Conservation (phyloP, 2,888 invertebrate species). For the Esperia sulphurella region DNA sequence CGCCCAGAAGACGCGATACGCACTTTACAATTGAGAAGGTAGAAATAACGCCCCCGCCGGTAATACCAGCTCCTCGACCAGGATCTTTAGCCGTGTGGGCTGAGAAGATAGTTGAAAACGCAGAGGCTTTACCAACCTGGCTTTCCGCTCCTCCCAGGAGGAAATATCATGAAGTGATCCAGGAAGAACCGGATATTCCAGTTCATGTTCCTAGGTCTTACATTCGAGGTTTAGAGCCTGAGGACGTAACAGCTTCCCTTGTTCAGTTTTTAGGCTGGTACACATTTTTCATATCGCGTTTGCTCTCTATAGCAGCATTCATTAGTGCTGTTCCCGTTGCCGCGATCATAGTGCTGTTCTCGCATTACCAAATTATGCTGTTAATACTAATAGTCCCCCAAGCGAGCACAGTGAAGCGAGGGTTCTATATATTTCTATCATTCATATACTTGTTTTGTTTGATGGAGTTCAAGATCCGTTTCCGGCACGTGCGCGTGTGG, state of each 20-base stretch:
- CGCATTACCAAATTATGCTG: conserved; percentile 84
- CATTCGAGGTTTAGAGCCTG: conserved; percentile 84
- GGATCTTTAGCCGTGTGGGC: conserved; percentile 66
- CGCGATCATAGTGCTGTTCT: conserved; percentile 77
- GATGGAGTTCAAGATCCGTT: conserved; percentile 89
- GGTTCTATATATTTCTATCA: conserved; percentile 85
- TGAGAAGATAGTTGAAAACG: conserved; percentile 75
- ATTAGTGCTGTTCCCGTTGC: conserved; percentile 82
- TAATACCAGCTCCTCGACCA: conserved; percentile 61
- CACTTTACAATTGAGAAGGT: conserved; percentile 59
- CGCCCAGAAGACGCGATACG: conserved; percentile 44
- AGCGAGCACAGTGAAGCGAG: conserved; percentile 70
- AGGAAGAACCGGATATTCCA: conserved; percentile 63
- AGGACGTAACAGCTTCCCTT: conserved; percentile 84
- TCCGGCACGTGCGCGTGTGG: conserved; percentile 85
- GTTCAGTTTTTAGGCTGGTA: conserved; percentile 89
- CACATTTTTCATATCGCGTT: conserved; percentile 84
- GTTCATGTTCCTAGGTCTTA: conserved; percentile 66
- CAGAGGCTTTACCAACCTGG: conserved; percentile 75
- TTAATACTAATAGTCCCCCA: conserved; percentile 83
- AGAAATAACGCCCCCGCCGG: conserved; percentile 70
- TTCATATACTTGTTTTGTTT: conserved; percentile 87
- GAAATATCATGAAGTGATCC: conserved; percentile 46
- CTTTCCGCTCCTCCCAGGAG: conserved; percentile 68
- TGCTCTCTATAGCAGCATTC: conserved; percentile 84